Conservation (phyloP, 2,797 vertebrate species). For the Cyclura pinguis region DNA sequence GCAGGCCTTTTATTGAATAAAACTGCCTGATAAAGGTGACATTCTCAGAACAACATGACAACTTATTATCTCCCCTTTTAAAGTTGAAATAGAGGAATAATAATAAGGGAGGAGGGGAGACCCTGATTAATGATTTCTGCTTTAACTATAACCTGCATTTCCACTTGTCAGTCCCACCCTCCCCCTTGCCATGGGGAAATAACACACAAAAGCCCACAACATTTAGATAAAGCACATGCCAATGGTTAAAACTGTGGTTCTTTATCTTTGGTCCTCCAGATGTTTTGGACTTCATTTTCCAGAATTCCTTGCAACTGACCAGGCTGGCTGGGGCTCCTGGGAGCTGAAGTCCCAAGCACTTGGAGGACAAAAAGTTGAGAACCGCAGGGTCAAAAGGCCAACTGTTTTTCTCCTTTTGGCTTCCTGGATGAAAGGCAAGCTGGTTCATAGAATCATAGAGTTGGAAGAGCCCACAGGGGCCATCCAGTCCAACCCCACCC, state of each 20-base stretch:
- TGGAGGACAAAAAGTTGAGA: too few species aligned
- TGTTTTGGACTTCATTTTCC: too few species aligned
- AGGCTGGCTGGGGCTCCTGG: too few species aligned
- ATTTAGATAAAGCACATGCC: slow-evolving; percentile 25
- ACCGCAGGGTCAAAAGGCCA: slow-evolving; percentile 44
- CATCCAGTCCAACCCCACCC: too few species aligned
- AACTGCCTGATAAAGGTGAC: slow-evolving; percentile 58
- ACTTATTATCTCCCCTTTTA: slow-evolving; percentile 41
- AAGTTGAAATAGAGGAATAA: slow-evolving; percentile 33
- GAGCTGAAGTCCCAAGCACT: too few species aligned
- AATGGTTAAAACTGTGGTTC: too few species aligned
- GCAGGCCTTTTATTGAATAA: slow-evolving; percentile 34
- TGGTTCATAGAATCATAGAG: slow-evolving; percentile 31
- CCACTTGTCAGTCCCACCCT: neutral
- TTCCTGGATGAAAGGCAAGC: slow-evolving; percentile 7
- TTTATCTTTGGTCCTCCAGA: too few species aligned
- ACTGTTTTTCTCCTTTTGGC: slow-evolving; percentile 40
- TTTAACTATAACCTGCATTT: slow-evolving; percentile 15
- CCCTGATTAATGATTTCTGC: neutral
- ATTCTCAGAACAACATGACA: slow-evolving; percentile 45
- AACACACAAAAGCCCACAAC: slow-evolving; percentile 15
- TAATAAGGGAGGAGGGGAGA: neutral
- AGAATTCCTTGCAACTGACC: too few species aligned
- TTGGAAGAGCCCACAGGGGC: too few species aligned
- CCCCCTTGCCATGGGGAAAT: neutral